A percentile compares a stretch with the other conserved stretches of the same genome.
These are phyloP conservation scores for Trissoscelio sp. DNA, from an alignment of 2,888 invertebrate species.

Conservation along the genomic window DNA sequence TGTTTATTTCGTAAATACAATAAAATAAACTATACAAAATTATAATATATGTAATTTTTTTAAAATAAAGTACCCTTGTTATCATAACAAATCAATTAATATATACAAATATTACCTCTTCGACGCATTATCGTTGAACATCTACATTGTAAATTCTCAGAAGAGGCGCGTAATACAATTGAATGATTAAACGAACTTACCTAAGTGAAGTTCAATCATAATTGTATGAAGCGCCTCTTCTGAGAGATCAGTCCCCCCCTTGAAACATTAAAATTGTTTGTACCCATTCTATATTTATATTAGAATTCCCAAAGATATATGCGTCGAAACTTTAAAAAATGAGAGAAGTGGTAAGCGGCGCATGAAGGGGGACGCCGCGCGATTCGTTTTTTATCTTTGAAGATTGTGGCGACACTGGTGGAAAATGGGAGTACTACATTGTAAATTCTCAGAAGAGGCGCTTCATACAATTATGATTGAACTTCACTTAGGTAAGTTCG, in stretches of 20 bases:
- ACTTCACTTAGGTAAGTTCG: too few species aligned
- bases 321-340: conserved; percentile 14
- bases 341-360: background rate
- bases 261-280: too few species aligned
- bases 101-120: background rate
- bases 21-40: too few species aligned
- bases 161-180: conserved; percentile 42
- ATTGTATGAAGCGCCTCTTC: too few species aligned
- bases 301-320: conserved; percentile 3
- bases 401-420: conserved; percentile 19
- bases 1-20: too few species aligned
- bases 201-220: too few species aligned
- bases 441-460: too few species aligned
- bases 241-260: conserved; percentile 34
- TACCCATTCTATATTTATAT: conserved; percentile 5
- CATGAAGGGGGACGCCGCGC: background rate
- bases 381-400: conserved; percentile 10
- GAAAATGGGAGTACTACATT: conserved; percentile 23
- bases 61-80: too few species aligned
- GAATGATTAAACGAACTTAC: too few species aligned
- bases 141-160: too few species aligned
- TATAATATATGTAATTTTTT: too few species aligned
- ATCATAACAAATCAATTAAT: background rate
- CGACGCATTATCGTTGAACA: conserved; percentile 12
- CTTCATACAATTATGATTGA: too few species aligned